Evolutionary conservation across 2,797 vertebrate species (phyloP).

Genomic region (Chaenodraco wilsoni): DNA sequence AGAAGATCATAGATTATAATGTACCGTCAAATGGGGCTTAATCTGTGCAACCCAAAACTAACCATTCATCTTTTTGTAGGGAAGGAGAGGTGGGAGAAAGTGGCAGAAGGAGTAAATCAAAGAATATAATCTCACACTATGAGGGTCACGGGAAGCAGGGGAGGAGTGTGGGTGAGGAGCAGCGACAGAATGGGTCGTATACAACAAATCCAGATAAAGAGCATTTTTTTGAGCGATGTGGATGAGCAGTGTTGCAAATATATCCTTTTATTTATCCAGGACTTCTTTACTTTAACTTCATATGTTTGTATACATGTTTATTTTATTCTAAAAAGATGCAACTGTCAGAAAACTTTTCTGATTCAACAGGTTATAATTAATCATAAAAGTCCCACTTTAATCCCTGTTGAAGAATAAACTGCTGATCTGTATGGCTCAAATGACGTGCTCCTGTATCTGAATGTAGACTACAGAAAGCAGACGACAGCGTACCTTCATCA

Average conservation of each 20-base stretch:
- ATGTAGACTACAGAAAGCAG: conserved; percentile 16
- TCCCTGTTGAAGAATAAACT: conserved; percentile 33
- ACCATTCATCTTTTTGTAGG: conserved; percentile 50
- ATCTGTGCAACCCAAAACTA: conserved; percentile 77
- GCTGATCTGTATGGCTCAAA: conserved; percentile 63
- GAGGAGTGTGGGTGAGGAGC: conserved; percentile 52
- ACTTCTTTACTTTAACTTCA: no score
- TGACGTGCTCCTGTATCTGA: conserved; percentile 57
- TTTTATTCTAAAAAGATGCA: no score
- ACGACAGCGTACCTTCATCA: conserved; percentile 87
- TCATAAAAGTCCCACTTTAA: conserved; percentile 20
- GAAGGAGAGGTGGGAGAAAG: conserved; percentile 49
- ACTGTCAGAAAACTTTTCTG: no score
- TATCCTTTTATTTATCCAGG: background rate
- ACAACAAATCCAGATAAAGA: conserved; percentile 54
- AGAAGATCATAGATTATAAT: conserved; percentile 34
- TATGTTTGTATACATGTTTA: no score
- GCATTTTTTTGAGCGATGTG: conserved; percentile 62
- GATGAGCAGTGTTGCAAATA: conserved; percentile 46
- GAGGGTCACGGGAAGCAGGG: conserved; percentile 62
- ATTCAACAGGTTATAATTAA: conserved; percentile 16
- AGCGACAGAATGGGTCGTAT: conserved; percentile 54
- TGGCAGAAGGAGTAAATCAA: conserved; percentile 76
- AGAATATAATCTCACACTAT: conserved; percentile 70
- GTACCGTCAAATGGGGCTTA: conserved; percentile 57